Evolutionary conservation across 2,797 vertebrate species (phyloP), one percentile per base, ranked within the genome.

Genomic region (Cuniculus paca): DNA sequence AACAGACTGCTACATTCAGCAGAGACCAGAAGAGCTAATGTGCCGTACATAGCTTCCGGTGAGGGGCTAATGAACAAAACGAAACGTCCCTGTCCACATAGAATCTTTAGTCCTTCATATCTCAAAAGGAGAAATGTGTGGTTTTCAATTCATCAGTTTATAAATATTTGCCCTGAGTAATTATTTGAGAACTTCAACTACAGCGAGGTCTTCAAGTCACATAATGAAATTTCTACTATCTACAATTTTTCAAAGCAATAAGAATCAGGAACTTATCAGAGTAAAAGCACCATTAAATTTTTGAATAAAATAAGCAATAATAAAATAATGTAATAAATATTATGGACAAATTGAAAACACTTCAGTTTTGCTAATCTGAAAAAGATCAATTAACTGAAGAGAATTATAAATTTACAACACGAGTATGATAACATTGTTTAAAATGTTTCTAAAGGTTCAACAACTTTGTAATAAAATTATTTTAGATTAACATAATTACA

Each of bases 261-360:
- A 78, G 24, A 94, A 58, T 92, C 39, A 88, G 90, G 74, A 93
- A 79, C 75, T 82, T 89, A 87, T 75, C 56, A 93, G 60, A 94
- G 78, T 87, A 93, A 95, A 75, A 50, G 19, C 50, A 83, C 9
- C 36, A 95, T 36, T 89, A 45, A 77, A 22, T 8, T 58, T 89
- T 28, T 93, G 74, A 90, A 89, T 91, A 93, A 58, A 63, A 50
- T 89, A 87, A 14, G 61, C 12, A 91, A 79, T 89, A 88, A 90
- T 5, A 91, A 90, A 91, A 87, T 36, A 80, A 91, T 63, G 2
- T 63, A 39, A 63, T 28, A 90, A 93, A 70, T 86, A 90, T 74
- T 63, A 86, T 6, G 6, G 54, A 54, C 28, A 93, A 87, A 87
- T 45, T 48, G 20, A 93, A 90, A 93, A 80, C 2, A 72, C 56